A percentile compares a stretch with the other conserved stretches of the same genome.
These are phyloP conservation scores for Sinopyrophorus schimmeli DNA, from an alignment of 2,888 invertebrate genomes.

Conservation along the genomic window DNA sequence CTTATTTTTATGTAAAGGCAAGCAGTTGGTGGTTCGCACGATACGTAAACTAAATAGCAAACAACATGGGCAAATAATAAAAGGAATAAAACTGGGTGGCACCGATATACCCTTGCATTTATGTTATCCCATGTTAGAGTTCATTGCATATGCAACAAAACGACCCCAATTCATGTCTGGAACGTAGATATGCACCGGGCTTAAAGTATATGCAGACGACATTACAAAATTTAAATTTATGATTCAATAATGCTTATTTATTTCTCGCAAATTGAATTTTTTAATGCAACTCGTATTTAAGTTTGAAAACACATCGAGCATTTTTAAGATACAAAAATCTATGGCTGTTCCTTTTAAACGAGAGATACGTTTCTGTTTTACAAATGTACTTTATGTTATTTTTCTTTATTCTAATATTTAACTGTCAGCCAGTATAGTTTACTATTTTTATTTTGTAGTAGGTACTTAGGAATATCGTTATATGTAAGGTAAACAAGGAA, in stretches of 20 bases:
- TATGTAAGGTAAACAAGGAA: too few relatives aligned
- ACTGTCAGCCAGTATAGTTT: too few relatives aligned
- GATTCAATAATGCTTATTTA: conserved; percentile 9
- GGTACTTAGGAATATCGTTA: too few relatives aligned
- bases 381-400: too few relatives aligned
- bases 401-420: too few relatives aligned
- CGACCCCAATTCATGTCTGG: conserved; percentile 15
- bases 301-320: too few relatives aligned
- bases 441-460: too few relatives aligned
- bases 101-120: conserved; percentile 9
- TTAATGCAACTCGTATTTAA: too few relatives aligned
- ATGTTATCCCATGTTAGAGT: conserved; percentile 14
- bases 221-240: conserved; percentile 5
- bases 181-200: conserved; percentile 7
- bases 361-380: too few relatives aligned
- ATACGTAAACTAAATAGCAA: conserved; percentile 8
- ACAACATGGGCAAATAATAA: conserved; percentile 5
- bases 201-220: neutral
- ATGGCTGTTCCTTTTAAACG: too few relatives aligned
- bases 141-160: conserved; percentile 14
- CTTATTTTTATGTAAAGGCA: conserved; percentile 3
- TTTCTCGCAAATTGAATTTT: too few relatives aligned
- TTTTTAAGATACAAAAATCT: too few relatives aligned
- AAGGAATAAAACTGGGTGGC: conserved; percentile 1
- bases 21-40: conserved; percentile 12